Conservation (phyloP, 1,140 invertebrate species). For the Streblospio benedicti region DNA sequence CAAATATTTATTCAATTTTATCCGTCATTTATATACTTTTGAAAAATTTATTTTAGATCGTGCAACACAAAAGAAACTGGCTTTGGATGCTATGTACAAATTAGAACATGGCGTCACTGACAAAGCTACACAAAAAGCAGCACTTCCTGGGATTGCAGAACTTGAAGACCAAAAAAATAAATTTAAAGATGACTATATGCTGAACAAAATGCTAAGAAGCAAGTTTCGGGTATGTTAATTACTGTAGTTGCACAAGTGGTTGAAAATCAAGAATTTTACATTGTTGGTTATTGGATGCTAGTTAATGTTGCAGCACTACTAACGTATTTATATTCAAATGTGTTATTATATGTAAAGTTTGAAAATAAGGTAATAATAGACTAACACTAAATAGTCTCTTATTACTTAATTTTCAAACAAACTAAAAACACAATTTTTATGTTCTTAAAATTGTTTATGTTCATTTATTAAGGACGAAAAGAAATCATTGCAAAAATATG, state of each 20-base stretch:
- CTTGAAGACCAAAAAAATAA: conserved; percentile 68
- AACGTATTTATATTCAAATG: background rate
- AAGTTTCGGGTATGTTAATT: conserved; percentile 66
- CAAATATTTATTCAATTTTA: background rate
- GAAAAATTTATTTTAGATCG: too few relatives aligned
- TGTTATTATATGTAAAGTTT: background rate
- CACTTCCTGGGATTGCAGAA: conserved; percentile 62
- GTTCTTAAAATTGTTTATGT: background rate
- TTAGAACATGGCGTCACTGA: conserved; percentile 84
- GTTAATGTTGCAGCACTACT: background rate
- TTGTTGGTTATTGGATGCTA: too few relatives aligned
- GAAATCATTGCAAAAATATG: conserved; percentile 62
- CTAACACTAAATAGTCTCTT: background rate
- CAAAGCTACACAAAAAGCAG: conserved; percentile 59
- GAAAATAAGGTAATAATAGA: background rate
- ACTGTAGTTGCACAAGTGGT: too few relatives aligned
- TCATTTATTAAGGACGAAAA: conserved; percentile 40
- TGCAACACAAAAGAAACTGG: conserved; percentile 76
- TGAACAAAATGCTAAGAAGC: conserved; percentile 71
- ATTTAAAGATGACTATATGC: conserved; percentile 83
- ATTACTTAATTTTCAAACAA: background rate
- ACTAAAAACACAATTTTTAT: background rate
- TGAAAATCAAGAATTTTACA: too few relatives aligned
- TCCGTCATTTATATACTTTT: background rate
- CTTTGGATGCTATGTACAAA: conserved; percentile 91